Evolutionary conservation across 2,888 invertebrate species (phyloP), one percentile per base, ranked within the genome.

Genomic region (Cremastinae sp.): DNA sequence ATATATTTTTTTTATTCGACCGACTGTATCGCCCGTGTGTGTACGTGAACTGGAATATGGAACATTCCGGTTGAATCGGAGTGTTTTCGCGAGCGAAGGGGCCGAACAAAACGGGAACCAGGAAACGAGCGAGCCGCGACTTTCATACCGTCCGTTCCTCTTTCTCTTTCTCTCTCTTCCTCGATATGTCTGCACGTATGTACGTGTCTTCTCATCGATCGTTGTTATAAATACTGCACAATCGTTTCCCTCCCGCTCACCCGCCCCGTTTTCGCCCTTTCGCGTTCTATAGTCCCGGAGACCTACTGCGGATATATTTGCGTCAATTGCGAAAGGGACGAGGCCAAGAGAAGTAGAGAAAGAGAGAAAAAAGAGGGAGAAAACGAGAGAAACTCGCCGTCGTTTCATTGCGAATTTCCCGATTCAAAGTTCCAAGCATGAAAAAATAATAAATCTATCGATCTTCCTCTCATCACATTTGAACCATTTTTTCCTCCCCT

Each of bases 141-240:
- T 83, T 86, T 85, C 80, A 85, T 85, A 81, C 64, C 75, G 61
- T 49, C 22, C 55, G 45, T 43, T 39, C 49, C 41, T 39, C 55
- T 56, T 10, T 49, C 64, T 41, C 35, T 45, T 22, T 61, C 39
- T 61, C 35, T 61, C 35, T 58, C 20, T 45, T 20, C 51, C 49
- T 39, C 39, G 28, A 28, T 5, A 5, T 2, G 28, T 70, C 39
- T 61, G 59, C 66, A 28, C 20, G 41, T 56, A 16, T 58, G 41
- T 58, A 16, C 41, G 49, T 62, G 53, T 59, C 41, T 61, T 45
- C 71, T 78, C 80, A 84, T 86, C 86, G 85, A 86, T 84, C 80
- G 74, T 64, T 79, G 79, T 82, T 85, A 83, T 83, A 84, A 85
- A 86, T 86, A 86, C 83, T 82, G 79, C 73, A 84, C 78, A 77